A percentile compares a stretch with the other conserved stretches of the same genome.
These are phyloP conservation scores for Plodia interpunctella DNA, from an alignment of 1,140 invertebrate genomes.

Conservation along the genomic window DNA sequence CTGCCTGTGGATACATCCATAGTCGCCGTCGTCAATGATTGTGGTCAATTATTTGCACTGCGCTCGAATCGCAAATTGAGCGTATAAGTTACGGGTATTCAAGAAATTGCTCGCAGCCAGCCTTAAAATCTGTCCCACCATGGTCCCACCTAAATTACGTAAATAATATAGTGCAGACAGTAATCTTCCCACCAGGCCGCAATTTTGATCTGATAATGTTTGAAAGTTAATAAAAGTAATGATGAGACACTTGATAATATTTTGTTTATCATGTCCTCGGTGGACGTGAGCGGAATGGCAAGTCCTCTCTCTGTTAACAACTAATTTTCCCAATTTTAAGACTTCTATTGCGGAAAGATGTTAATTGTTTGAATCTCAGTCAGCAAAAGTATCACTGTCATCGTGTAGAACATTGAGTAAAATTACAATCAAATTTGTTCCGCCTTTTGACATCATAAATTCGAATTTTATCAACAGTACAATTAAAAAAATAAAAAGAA, in stretches of 20 bases:
- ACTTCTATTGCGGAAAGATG: no score
- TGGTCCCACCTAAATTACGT: conserved; percentile 16
- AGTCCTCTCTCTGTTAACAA: not conserved
- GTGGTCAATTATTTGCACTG: conserved; percentile 27
- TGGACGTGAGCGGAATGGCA: not conserved
- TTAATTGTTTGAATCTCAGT: no score
- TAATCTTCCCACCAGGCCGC: conserved; percentile 10
- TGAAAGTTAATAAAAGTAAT: conserved; percentile 6
- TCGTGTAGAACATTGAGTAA: no score
- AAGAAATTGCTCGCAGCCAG: conserved; percentile 12
- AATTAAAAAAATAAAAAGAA: no score
- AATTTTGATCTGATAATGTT: conserved; percentile 5
- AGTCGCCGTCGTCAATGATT: not conserved
- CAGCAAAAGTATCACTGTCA: no score
- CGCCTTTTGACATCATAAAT: no score
- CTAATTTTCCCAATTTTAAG: no score
- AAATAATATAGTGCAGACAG: conserved; percentile 6
- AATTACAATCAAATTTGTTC: no score
- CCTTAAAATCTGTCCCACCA: conserved; percentile 17
- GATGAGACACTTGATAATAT: conserved; percentile 9
- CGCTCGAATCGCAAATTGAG: conserved; percentile 28
- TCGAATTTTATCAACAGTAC: no score
- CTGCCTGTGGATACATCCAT: not conserved
- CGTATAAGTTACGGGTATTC: conserved; percentile 25
- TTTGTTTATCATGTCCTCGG: conserved; percentile 3